Evolutionary conservation across 2,113 vertebrate genomes (phyloP).

Genomic region (Peucedramus taeniatus): DNA sequence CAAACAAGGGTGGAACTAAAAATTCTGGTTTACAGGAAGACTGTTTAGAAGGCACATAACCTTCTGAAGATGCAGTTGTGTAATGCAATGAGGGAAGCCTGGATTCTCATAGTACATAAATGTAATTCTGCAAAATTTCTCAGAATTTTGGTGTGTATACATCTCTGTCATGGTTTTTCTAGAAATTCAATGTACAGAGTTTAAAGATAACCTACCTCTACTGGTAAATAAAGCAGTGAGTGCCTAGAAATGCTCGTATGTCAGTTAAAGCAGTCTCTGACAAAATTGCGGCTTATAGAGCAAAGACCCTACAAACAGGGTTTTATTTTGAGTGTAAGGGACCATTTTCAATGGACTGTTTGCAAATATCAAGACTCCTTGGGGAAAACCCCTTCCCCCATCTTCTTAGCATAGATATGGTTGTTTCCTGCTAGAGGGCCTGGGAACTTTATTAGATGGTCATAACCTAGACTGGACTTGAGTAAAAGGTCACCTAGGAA

Average conservation of each 20-base stretch:
- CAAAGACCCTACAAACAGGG: neutral
- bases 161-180: neutral
- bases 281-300: neutral
- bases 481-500: neutral
- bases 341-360: neutral
- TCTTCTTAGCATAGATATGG: neutral
- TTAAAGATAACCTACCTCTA: neutral
- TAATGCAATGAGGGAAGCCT: neutral
- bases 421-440: neutral
- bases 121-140: neutral
- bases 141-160: neutral
- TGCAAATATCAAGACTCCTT: neutral
- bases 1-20: neutral
- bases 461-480: neutral
- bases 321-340: neutral
- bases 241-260: neutral
- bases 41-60: neutral
- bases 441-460: neutral
- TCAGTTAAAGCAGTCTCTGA: neutral
- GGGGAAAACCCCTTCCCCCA: accelerated
- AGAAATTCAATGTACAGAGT: neutral
- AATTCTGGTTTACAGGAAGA: neutral
- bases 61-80: neutral
- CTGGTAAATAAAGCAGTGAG: neutral
- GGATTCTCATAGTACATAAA: neutral